Conservation (phyloP, 1,140 invertebrate genomes). For the Sarcophaga bullata region DNA sequence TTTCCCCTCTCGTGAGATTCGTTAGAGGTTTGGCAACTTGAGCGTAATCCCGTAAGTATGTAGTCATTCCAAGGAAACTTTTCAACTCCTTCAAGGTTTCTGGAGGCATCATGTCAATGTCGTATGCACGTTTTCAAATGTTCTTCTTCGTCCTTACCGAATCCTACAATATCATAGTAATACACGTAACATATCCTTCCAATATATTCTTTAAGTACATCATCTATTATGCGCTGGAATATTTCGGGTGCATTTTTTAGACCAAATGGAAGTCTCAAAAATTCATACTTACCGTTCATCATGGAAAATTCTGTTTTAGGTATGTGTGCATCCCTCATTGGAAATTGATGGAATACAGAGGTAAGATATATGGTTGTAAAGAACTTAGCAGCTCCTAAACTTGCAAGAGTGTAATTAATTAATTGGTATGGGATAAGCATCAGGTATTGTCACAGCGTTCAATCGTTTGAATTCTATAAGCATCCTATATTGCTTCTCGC, state of each 20-base stretch:
- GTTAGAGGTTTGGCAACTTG: conserved; percentile 50
- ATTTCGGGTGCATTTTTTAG: conserved; percentile 55
- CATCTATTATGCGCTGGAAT: conserved; percentile 54
- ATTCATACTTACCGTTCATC: conserved; percentile 8
- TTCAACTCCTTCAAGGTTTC: conserved; percentile 34
- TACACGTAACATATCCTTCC: conserved; percentile 12
- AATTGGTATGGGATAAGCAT: background rate
- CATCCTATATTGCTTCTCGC: no score
- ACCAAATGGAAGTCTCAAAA: conserved; percentile 63
- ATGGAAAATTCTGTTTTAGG: background rate
- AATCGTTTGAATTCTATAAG: conserved; percentile 8
- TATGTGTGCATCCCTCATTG: conserved; percentile 49
- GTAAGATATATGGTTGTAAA: conserved; percentile 66
- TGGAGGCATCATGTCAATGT: no score
- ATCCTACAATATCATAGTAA: conserved; percentile 9
- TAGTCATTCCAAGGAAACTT: conserved; percentile 42
- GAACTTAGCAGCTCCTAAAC: conserved; percentile 58
- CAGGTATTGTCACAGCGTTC: background rate
- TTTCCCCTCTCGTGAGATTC: conserved; percentile 40
- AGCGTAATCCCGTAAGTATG: conserved; percentile 44
- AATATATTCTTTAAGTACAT: conserved; percentile 21
- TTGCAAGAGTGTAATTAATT: conserved; percentile 59
- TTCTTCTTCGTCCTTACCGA: conserved; percentile 2
- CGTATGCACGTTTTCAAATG: no score
- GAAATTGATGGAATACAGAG: conserved; percentile 68